Evolutionary conservation across 2,113 vertebrate genomes (phyloP), one percentile per base, ranked within the genome.

Genomic region (Colius striatus): DNA sequence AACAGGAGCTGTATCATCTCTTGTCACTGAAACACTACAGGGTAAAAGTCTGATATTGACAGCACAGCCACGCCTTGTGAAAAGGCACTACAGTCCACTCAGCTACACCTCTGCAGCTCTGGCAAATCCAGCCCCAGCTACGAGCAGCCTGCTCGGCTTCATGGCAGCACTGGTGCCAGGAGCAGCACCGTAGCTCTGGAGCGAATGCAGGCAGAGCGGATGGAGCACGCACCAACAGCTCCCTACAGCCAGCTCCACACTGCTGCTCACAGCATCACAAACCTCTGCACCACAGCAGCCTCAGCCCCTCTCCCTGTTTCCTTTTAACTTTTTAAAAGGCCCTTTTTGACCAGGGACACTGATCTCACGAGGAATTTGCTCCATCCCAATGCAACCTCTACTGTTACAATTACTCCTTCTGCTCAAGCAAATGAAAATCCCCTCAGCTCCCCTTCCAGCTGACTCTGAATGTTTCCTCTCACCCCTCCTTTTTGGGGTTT

Each of bases 151-250:
- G 57, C 84, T 13, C 7, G 3, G n/a, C 32, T 36, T 6, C 2
- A 11, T 0, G 18, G 25, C 53, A 36, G 4, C 27, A 0, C 8
- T 66, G 13, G 38, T 1, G 17, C 45, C 36, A n/a, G 2, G 1
- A 26, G 67, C 61, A 50, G n/a, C 26, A 48, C 67, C 55, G 3
- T 2, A 3, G 23, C 3, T 11, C 18, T 9, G 50, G 77, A 67
- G 63, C 36, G 27, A 10, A 20, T 1, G 21, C 48, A 38, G 22
- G 45, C 72, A 5, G 18, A 17, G 78, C 11, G 11, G n/a, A n/a
- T 1, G n/a, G 65, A 53, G 47, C 23, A 14, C 7, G 1, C 1
- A 1, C 68, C 16, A 0, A 19, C 41, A 8, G 9, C 4, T 57
- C 41, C 30, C 53, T 53, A 3, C 32, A 36, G 53, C 38, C 77